Evolutionary conservation across 2,888 invertebrate genomes (phyloP).

Genomic region (Bugula neritina): DNA sequence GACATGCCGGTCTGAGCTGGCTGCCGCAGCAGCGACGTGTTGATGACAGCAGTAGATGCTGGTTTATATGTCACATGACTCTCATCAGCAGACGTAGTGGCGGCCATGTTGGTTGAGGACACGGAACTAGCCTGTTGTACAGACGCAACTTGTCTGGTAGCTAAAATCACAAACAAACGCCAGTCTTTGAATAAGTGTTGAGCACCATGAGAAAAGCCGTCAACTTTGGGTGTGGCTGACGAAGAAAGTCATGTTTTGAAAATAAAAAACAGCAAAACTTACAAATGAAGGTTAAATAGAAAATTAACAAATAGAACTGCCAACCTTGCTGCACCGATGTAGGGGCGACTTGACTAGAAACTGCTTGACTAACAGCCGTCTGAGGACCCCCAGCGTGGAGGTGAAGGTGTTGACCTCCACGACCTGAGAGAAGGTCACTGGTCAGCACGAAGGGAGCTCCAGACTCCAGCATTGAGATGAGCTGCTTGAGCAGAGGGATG

Average conservation of each 20-base stretch:
- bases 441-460: constrained; percentile 46
- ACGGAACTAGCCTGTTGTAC: neutral
- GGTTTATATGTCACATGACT: neutral
- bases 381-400: constrained; percentile 3
- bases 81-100: neutral
- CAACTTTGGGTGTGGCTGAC: too few species aligned
- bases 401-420: constrained; percentile 19
- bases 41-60: constrained; percentile 4
- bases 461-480: constrained; percentile 45
- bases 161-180: too few species aligned
- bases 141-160: neutral
- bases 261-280: too few species aligned
- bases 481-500: constrained; percentile 46
- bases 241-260: too few species aligned
- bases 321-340: neutral
- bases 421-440: constrained; percentile 38
- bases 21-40: neutral
- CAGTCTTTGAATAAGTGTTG: too few species aligned
- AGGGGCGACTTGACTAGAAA: neutral
- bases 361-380: neutral
- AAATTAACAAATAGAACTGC: too few species aligned
- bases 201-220: too few species aligned
- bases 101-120: neutral
- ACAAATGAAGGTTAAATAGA: too few species aligned
- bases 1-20: constrained; percentile 6